Percentiles rank a stretch among this genome's conserved stretches.
These are phyloP conservation scores for Felis chaus DNA, from an alignment of 2,113 vertebrate species.

Conservation along the genomic window DNA sequence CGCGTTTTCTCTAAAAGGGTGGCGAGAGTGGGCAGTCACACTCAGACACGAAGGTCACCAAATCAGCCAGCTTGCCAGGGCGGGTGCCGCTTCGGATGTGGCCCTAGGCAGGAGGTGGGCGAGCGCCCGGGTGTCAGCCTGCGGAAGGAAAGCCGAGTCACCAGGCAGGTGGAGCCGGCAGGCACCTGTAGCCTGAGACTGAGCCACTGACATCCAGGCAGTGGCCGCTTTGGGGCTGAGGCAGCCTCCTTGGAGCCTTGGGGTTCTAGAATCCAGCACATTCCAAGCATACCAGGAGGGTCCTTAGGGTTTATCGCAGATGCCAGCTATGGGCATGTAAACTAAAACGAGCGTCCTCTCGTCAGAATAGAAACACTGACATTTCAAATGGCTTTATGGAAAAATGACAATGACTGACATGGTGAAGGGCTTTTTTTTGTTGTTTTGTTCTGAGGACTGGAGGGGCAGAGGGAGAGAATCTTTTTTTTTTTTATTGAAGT, in stretches of 20 bases:
- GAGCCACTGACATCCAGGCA: background rate
- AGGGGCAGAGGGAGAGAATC: no score
- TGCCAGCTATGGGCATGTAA: no score
- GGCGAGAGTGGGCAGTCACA: background rate
- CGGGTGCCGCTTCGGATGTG: background rate
- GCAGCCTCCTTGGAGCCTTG: background rate
- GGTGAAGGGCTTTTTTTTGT: background rate
- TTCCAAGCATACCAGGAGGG: background rate
- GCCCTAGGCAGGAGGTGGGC: background rate
- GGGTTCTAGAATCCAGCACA: background rate
- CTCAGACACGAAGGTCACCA: background rate
- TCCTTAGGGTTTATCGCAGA: background rate
- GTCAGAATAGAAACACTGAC: background rate
- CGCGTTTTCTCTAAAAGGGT: background rate
- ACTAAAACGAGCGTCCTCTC: background rate
- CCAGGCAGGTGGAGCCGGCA: accelerated
- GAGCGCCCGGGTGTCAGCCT: accelerated
- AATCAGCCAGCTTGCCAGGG: background rate
- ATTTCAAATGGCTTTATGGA: background rate
- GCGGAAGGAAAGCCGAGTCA: accelerated
- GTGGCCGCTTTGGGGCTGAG: background rate
- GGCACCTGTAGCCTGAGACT: background rate
- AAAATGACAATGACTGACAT: background rate
- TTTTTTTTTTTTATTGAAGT: no score
- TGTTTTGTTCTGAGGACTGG: no score